These are phyloP conservation scores for Physeter macrocephalus DNA, from an alignment of 2,113 vertebrate species.

Conservation along the genomic window DNA sequence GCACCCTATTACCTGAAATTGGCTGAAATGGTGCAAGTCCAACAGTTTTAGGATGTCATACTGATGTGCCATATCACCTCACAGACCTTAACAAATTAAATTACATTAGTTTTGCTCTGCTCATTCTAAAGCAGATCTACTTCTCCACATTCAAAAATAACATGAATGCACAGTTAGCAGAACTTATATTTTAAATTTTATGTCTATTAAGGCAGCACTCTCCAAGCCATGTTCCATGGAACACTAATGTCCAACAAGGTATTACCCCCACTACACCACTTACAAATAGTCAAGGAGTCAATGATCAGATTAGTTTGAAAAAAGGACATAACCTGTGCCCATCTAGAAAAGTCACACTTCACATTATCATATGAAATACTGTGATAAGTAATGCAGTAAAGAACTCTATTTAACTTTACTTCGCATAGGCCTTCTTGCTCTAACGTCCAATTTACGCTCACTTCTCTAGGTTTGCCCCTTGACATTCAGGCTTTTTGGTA, in stretches of 20 bases:
- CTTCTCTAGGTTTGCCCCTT: background rate
- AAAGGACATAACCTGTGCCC: background rate
- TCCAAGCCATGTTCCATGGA: background rate
- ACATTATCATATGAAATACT: background rate
- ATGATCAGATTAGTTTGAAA: background rate
- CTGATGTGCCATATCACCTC: background rate
- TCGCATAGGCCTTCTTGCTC: background rate
- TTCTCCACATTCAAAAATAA: slow-evolving; percentile 29
- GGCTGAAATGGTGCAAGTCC: background rate
- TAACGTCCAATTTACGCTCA: background rate
- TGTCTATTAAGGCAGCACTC: background rate
- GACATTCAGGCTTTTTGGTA: background rate
- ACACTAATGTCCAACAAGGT: background rate
- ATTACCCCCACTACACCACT: background rate
- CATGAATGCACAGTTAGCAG: background rate
- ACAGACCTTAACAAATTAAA: slow-evolving; percentile 12
- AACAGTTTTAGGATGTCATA: background rate
- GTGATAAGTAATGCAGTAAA: background rate
- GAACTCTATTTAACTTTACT: background rate
- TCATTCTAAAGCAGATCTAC: slow-evolving; percentile 19
- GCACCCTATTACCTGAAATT: background rate
- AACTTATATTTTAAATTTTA: background rate
- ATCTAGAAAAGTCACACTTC: background rate
- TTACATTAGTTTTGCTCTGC: background rate
- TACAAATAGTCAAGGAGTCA: background rate